These are phyloP conservation scores for Meteorus cinctellus DNA, from an alignment of 2,888 invertebrate genomes.

Conservation along the genomic window DNA sequence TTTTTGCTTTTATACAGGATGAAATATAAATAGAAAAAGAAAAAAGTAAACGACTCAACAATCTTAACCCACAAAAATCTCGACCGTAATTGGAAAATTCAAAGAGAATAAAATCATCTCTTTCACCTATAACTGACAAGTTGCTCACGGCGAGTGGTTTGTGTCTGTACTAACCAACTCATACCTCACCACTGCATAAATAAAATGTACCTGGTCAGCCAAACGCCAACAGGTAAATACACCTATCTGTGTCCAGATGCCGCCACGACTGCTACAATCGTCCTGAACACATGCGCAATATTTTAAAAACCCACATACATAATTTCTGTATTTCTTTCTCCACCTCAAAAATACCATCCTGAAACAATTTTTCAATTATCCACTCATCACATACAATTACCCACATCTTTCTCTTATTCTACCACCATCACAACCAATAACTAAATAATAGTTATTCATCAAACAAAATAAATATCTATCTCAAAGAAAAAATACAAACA, in stretches of 20 bases:
- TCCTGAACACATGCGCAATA: neutral
- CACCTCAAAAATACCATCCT: too few species aligned
- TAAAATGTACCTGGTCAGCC: slow-evolving; percentile 27
- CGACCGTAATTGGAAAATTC: neutral
- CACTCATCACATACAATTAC: neutral
- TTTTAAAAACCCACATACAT: slow-evolving; percentile 2
- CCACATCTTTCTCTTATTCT: neutral
- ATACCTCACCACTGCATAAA: neutral
- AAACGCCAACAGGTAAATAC: neutral
- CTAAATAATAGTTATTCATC: too few species aligned
- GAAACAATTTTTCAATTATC: neutral
- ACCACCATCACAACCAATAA: neutral
- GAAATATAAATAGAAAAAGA: too few species aligned
- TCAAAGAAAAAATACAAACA: neutral
- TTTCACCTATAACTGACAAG: neutral
- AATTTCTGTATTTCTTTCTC: too few species aligned
- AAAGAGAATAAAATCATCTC: neutral
- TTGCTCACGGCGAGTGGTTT: neutral
- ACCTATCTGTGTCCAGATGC: slow-evolving; percentile 1
- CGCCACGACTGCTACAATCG: slow-evolving; percentile 27
- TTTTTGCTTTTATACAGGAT: too few species aligned
- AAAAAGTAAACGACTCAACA: too few species aligned
- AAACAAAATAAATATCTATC: neutral
- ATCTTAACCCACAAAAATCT: too few species aligned
- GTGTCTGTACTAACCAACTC: neutral